Evolutionary conservation across 2,888 invertebrate genomes (phyloP).

Genomic region (Lagria hirta): DNA sequence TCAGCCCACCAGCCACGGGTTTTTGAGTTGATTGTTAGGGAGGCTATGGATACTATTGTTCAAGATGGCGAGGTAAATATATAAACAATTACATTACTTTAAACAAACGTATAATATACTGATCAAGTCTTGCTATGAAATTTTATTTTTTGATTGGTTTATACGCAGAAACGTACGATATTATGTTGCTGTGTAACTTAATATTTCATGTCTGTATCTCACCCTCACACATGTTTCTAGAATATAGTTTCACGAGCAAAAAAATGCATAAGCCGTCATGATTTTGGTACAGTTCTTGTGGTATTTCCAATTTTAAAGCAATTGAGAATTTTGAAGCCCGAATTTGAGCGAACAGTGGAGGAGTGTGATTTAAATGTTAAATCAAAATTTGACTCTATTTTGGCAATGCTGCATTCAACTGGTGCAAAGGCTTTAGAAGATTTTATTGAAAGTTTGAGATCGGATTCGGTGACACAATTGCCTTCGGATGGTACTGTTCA

Average conservation of each 20-base stretch:
- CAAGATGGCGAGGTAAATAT: slow-evolving; percentile 78
- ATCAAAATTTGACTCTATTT: slow-evolving; percentile 71
- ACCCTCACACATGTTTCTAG: slow-evolving; percentile 48
- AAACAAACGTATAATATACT: too few relatives aligned
- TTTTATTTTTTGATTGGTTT: too few relatives aligned
- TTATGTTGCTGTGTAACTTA: too few relatives aligned
- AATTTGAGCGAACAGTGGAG: slow-evolving; percentile 77
- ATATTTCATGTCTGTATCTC: neutral
- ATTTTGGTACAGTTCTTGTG: slow-evolving; percentile 77
- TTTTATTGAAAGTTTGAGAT: slow-evolving; percentile 84
- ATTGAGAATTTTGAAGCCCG: slow-evolving; percentile 72
- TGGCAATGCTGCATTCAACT: slow-evolving; percentile 73
- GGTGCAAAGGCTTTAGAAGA: slow-evolving; percentile 89
- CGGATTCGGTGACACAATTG: slow-evolving; percentile 75
- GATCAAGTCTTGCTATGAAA: too few relatives aligned
- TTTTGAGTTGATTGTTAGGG: slow-evolving; percentile 79
- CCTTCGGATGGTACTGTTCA: slow-evolving; percentile 98
- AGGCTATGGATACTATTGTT: slow-evolving; percentile 81
- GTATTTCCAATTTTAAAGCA: slow-evolving; percentile 83
- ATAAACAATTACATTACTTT: too few relatives aligned
- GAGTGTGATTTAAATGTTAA: slow-evolving; percentile 69
- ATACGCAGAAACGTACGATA: too few relatives aligned
- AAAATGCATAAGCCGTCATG: slow-evolving; percentile 73
- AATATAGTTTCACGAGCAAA: slow-evolving; percentile 74
- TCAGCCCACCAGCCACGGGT: slow-evolving; percentile 78